Evolutionary conservation across 1,140 invertebrate species (phyloP), one percentile per base, ranked within the genome.

Genomic region (Parasteatoda tepidariorum): DNA sequence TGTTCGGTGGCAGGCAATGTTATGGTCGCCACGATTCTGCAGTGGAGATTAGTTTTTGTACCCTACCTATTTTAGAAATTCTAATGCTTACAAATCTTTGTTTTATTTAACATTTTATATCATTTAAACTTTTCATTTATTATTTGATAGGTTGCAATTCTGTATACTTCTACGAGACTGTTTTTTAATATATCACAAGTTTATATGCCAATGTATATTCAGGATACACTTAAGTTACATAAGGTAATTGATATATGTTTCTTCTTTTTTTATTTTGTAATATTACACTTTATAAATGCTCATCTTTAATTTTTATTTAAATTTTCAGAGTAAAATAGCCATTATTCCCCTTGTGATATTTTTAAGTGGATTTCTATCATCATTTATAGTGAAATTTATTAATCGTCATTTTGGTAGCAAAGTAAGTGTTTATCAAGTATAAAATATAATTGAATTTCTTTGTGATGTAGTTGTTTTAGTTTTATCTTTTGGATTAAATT

Each of bases 141-240:
- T 13, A 15, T 67, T 24, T 84, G 70, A 26, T 62, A 96, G 92
- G 91, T 96, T 34, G 96, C 93, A 61, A 87, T 93, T 0, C 90
- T 98, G 61, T 99, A 99, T 88, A 97, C 97, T 95, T 92, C 92
- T 30, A 95, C 96, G 13, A 91, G 97, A 87, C 89, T 98, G 54
- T 95, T 94, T 88, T 93, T 96, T 9, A 98, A 98, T 90, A 90
- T 98, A 41, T 93, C 94, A 26, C 97, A 98, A 91, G 93, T 96
- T 28, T 95, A 98, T 86, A 92, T 98, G 64, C 96, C 97, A 0
- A 90, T 98, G 71, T 99, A 98, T 89, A 91, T 98, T 15, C 95
- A 96, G 87, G 93, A 94, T 83, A 93, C 93, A 5, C 88, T 98
- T 26, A 88, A 93, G 28, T 90, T 96, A 87, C 90, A 92, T 9